Evolutionary conservation across 2,113 vertebrate species (phyloP).

Genomic region (Henicopernis longicauda): DNA sequence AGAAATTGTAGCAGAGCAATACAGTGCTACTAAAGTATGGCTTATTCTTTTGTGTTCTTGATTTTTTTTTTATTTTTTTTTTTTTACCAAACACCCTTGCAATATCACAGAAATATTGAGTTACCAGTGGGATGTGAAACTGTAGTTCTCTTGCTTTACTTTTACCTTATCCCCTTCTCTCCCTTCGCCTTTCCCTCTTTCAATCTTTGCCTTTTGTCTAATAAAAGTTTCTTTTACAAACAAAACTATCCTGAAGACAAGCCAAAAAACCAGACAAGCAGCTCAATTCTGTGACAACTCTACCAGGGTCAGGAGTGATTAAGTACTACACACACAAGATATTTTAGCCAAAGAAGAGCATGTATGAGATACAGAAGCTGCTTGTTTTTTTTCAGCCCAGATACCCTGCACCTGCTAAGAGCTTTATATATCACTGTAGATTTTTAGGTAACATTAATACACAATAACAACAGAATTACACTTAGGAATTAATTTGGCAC

Average conservation of each 20-base stretch:
- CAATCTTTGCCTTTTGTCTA: not conserved
- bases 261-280: not conserved
- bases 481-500: not conserved
- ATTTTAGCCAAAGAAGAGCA: not conserved
- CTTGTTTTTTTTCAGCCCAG: not conserved
- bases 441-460: not conserved
- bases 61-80: not conserved
- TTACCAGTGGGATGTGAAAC: not conserved
- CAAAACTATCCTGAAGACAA: not conserved
- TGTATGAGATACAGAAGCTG: not conserved
- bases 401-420: not conserved
- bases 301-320: not conserved
- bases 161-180: not conserved
- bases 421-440: not conserved
- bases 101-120: not conserved
- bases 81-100: not conserved
- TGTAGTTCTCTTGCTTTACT: not conserved
- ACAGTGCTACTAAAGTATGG: accelerated
- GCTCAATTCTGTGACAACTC: not conserved
- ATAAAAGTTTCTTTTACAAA: not conserved
- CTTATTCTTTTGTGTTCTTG: not conserved
- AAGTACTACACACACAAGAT: not conserved
- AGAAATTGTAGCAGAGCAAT: not conserved
- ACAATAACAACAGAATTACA: not conserved
- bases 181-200: not conserved